Evolutionary conservation across 1,140 invertebrate species (phyloP).

Genomic region (Drosophila ambigua): DNA sequence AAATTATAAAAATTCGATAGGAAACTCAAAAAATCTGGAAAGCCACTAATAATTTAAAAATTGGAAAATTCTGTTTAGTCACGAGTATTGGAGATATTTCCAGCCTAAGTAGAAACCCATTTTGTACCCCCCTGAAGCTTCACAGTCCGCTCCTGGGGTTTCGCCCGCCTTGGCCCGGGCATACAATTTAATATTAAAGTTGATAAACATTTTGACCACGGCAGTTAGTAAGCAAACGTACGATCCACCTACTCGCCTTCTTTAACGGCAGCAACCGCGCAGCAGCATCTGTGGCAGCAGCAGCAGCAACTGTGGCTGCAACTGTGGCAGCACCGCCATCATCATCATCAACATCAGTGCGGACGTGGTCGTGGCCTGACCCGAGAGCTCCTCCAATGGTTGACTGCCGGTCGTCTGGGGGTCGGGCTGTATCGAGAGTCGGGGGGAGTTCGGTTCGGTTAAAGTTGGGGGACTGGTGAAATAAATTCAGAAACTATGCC

Average conservation of each 20-base stretch:
- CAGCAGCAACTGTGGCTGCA: constrained; percentile 46
- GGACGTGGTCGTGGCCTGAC: constrained; percentile 69
- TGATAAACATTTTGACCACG: constrained; percentile 83
- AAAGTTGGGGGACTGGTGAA: constrained; percentile 55
- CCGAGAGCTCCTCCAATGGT: no score
- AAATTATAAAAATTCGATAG: no score
- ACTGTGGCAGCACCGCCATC: constrained; percentile 51
- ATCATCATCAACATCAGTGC: constrained; percentile 52
- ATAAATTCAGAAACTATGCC: constrained; percentile 81
- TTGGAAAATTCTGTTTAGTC: no score
- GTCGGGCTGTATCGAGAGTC: constrained; percentile 17
- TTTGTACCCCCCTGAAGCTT: background rate
- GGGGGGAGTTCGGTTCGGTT: constrained; percentile 11
- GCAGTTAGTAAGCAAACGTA: constrained; percentile 83
- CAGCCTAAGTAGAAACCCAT: background rate
- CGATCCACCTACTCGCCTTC: constrained; percentile 83
- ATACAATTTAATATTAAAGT: constrained; percentile 84
- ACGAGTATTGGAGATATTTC: no score
- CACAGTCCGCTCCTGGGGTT: constrained; percentile 32
- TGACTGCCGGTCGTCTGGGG: constrained; percentile 39
- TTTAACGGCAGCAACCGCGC: constrained; percentile 67
- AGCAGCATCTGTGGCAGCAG: constrained; percentile 44
- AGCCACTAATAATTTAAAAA: no score
- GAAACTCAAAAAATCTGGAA: no score
- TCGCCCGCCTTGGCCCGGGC: constrained; percentile 50